Percentiles rank a stretch among this genome's conserved stretches.
These are phyloP conservation scores for Frankliniella intonsa DNA, from an alignment of 2,888 invertebrate species.

Conservation along the genomic window DNA sequence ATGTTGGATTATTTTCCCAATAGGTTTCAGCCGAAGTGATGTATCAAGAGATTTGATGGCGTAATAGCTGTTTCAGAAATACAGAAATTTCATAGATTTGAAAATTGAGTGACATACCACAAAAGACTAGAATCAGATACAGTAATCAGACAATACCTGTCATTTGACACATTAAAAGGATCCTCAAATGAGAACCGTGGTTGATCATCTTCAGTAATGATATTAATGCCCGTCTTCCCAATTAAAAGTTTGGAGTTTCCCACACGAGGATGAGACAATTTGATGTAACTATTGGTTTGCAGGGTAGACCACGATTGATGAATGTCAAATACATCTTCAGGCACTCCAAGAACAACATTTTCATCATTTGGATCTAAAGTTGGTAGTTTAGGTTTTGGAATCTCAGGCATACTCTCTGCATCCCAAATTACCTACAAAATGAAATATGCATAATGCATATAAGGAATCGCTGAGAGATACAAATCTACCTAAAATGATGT, in stretches of 20 bases:
- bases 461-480: background rate
- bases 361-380: conserved; percentile 97
- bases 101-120: background rate
- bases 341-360: conserved; percentile 90
- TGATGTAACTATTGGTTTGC: conserved; percentile 53
- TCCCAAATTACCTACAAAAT: conserved; percentile 80
- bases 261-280: conserved; percentile 89
- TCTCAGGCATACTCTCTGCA: conserved; percentile 75
- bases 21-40: conserved; percentile 74
- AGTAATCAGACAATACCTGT: conserved; percentile 62
- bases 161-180: conserved; percentile 97
- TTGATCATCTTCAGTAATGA: conserved; percentile 87
- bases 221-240: conserved; percentile 94
- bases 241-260: conserved; percentile 88
- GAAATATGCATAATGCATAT: background rate
- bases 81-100: conserved; percentile 28
- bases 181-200: conserved; percentile 89
- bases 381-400: conserved; percentile 90
- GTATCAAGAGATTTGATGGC: conserved; percentile 81
- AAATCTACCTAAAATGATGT: background rate
- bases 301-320: conserved; percentile 54
- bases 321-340: conserved; percentile 89
- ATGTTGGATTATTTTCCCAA: conserved; percentile 90
- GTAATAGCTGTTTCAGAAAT: conserved; percentile 66
- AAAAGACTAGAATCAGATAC: background rate